Evolutionary conservation across 1,140 invertebrate genomes (phyloP), one percentile per base, ranked within the genome.

Genomic region (Drosophila parvula): DNA sequence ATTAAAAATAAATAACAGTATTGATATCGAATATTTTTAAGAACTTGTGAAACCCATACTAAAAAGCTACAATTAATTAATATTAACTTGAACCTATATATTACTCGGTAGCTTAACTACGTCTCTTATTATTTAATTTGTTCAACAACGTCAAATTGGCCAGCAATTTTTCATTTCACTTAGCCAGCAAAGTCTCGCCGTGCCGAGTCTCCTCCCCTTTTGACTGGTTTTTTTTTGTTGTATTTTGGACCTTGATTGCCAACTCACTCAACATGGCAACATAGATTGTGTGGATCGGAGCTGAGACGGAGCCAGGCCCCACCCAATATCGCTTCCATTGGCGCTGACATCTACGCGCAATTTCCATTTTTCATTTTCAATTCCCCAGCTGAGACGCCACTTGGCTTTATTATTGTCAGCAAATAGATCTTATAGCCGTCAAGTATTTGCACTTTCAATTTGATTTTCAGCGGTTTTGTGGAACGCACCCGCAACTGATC

Each of bases 361-460:
- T 70, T 71, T 71, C 68, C 68, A 71, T 73, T 74, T 68, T 43
- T 55, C 34, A 55, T 55, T 43, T 57, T 51, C 57, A 62, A 74
- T 71, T 58, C 68, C 64, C 68, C 14, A 34, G 40, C 40, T 43
- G 41, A 45, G 47, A 41, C 18, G 62, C 43, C 73, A 77, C 28
- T 76, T 34, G 44, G 44, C 47, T 78, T 64, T 78, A 38, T 55
- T 70, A 78, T 69, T 78, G 75, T 78, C 75, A 78, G 69, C 74
- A 53, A 69, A 55, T 55, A 53, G 51, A 55, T 55, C 51, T 70
- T 38, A 56, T 76, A 56, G 63, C 57, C 51, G 57, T 28, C 30
- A 78, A 78, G 44, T 71, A 63, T 78, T 78, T 78, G 65, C 65
- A 78, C 74, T 78, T 78, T 78, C 75, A 78, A 78, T 78, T 78